These are phyloP conservation scores for Calyptomena viridis DNA, from an alignment of 2,113 vertebrate genomes.

Conservation along the genomic window DNA sequence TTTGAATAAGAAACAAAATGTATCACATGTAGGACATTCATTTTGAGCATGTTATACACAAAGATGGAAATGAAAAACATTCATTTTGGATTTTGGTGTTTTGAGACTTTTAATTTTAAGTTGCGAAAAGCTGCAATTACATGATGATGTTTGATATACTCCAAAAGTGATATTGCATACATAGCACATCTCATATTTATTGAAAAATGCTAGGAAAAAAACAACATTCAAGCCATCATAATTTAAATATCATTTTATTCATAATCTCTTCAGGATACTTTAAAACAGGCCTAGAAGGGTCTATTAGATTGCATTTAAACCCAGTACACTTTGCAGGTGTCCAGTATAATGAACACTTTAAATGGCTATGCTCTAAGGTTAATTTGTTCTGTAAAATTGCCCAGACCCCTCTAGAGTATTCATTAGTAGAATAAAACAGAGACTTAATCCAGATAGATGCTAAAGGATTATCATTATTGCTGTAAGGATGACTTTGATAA, in stretches of 20 bases:
- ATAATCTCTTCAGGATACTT: slow-evolving; percentile 48
- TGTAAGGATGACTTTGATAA: slow-evolving; percentile 64
- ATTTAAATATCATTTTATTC: slow-evolving; percentile 55
- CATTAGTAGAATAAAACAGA: slow-evolving; percentile 72
- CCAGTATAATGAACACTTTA: slow-evolving; percentile 69
- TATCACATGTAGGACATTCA: background rate
- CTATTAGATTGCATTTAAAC: slow-evolving; percentile 69
- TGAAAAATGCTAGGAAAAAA: background rate
- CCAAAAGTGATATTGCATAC: background rate
- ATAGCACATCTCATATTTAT: slow-evolving; percentile 16
- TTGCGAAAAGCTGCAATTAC: background rate
- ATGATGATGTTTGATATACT: background rate
- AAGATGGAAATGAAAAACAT: background rate
- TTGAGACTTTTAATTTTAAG: background rate
- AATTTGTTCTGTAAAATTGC: slow-evolving; percentile 76
- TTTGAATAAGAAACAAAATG: background rate
- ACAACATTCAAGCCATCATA: background rate
- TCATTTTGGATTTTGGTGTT: background rate
- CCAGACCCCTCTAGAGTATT: slow-evolving; percentile 68
- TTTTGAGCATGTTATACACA: background rate
- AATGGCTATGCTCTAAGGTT: slow-evolving; percentile 68
- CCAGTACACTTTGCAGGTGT: slow-evolving; percentile 67
- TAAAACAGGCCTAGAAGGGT: slow-evolving; percentile 57
- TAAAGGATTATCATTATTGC: slow-evolving; percentile 70
- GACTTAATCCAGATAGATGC: slow-evolving; percentile 64